Base-by-base conservation (phyloP, 2,113 vertebrate species). In the Nematolebias whitei region DNA sequence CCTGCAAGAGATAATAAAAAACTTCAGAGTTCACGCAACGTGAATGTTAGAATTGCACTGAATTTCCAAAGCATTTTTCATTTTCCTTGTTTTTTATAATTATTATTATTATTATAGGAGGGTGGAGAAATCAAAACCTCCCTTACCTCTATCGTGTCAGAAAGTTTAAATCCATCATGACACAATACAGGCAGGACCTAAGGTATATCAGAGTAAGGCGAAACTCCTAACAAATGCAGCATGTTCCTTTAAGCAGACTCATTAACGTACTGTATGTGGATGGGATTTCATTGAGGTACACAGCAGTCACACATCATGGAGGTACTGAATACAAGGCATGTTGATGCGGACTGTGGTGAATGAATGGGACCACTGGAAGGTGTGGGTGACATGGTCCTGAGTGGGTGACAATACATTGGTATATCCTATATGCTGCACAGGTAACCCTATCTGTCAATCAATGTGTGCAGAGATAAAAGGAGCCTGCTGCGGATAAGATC, bases 11-110 rank as follows among this genome's bases (percentile, higher is more conserved):
- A n/a, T 23, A 60, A n/a, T 24, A 71, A 76, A 63, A 6, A 90
- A 87, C 86, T 93, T 88, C 79, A 90, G 87, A 92, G 94, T 88
- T 92, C 87, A 91, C 90, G 91, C 81, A 91, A 90, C 91, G 84
- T 84, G 55, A 74, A 72, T 82, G 83, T 65, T 78, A 80, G 56
- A 76, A 84, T 88, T 72, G 78, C 89, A 87, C 24, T 91, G 90
- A 87, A 89, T 68, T 87, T 91, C 89, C 92, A 90, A 90, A 90
- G 90, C 90, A 72, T 87, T 91, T 35, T 35, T 35, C 76, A 67
- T 81, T 61, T 80, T 68, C 77, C 64, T 51, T 24, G 45, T 78
- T 57, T 45, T 32, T 38, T 45, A 60, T 35, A 80, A 59, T 54
- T 26, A n/a, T n/a, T n/a, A n/a, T n/a, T n/a, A n/a, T n/a, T 14